Base-by-base conservation (phyloP, 2,113 vertebrate species). In the Ailurus styani region DNA sequence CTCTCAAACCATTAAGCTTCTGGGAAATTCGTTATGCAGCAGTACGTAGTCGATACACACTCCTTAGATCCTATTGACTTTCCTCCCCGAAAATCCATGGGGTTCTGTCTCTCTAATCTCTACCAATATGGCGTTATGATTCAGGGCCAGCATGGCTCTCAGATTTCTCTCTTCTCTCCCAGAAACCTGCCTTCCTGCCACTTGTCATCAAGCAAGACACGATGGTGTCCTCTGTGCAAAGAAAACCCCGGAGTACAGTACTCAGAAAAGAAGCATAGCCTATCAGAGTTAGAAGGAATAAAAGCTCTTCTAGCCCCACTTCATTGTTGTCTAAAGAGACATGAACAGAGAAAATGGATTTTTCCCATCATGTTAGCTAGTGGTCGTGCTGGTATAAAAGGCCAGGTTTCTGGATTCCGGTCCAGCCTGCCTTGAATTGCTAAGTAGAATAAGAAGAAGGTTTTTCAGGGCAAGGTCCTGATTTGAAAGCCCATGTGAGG, bases 311-410 rank as follows among this genome's bases (percentile, higher is more conserved):
- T 7, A 2, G 54, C 0, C 4, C 29, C 20, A 2, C 2, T 15
- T 79, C 42, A 27, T 29, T 31, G 6, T 5, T 10, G 8, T 23
- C 0, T 66, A 31, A 42, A 42, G 60, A 73, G 75, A 37, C 42
- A 34, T 5, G 11, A 31, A 12, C 42, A n/a, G 5, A 9, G 23
- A 66, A 45, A 57, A 15, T 2, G 40, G n/a, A 2, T 21, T 25
- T 84, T 72, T 3, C 40, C 21, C 6, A 2, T 6, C 42, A 25
- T 6, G 7, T 34, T 5, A 1, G 68, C 27, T 0, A 0, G n/a
- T 17, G 40, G 34, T 42, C 0, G 4, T 5, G 2, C 8, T 3
- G 31, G 37, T 7, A 1, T 42, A n/a, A 29, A 70, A 27, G 4
- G 42, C 1, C 70, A 34, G 79, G 7, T 27, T 45, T 72, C 79